phyloP scores from a whole-genome alignment of 2,113 vertebrate genomes.

The Stercorarius parasiticus region DNA sequence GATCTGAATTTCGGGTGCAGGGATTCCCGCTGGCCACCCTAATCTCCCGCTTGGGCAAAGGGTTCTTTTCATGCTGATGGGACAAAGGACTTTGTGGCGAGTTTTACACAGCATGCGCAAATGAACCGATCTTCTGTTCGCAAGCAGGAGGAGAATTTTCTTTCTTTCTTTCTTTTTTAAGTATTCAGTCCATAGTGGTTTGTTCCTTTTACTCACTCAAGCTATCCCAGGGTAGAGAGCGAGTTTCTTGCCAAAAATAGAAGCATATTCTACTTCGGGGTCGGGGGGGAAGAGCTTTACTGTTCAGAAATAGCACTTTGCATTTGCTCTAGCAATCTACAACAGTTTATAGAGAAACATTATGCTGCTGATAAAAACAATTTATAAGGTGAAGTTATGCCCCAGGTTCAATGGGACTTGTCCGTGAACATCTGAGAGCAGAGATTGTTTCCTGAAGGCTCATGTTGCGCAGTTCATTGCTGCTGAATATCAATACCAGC shows the following conservation, averaged over 20 bases:
- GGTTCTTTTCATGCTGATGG: conserved; percentile 49
- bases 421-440: background rate
- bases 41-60: conserved; percentile 52
- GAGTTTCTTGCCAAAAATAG: conserved; percentile 51
- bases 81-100: conserved; percentile 56
- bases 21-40: conserved; percentile 64
- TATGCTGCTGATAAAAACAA: conserved; percentile 32
- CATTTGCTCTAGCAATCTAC: background rate
- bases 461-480: background rate
- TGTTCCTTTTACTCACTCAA: conserved; percentile 37
- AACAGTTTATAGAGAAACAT: conserved; percentile 15
- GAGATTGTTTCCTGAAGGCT: background rate
- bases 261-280: background rate
- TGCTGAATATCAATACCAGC: background rate
- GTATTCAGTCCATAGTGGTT: conserved; percentile 36
- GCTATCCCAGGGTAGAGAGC: background rate
- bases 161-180: background rate
- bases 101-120: conserved; percentile 41
- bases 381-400: background rate
- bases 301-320: conserved; percentile 6
- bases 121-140: conserved; percentile 46
- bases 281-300: background rate
- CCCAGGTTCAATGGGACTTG: background rate
- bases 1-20: conserved; percentile 62
- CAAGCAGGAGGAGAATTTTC: conserved; percentile 37